Evolutionary conservation across 2,113 vertebrate species (phyloP).

Genomic region (Rattus norvegicus): DNA sequence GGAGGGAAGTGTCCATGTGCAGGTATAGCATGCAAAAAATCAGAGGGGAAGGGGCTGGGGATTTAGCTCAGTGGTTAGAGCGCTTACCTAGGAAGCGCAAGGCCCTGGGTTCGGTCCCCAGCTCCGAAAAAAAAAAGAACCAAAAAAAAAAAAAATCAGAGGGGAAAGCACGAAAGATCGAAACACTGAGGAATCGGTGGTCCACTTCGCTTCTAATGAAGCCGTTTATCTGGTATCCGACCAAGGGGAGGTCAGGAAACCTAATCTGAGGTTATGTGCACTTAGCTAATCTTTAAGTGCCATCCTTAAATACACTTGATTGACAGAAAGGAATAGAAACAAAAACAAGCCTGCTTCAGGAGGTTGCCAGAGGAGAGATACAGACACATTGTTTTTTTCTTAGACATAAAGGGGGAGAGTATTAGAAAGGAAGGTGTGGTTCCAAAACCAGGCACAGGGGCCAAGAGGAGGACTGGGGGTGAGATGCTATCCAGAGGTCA

Average conservation of each 20-base stretch:
- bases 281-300: neutral
- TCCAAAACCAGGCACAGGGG: neutral
- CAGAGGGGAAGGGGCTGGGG: too few species aligned
- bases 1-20: neutral
- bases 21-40: neutral
- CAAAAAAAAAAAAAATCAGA: neutral
- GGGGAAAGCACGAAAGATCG: neutral
- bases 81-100: too few species aligned
- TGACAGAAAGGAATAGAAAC: neutral
- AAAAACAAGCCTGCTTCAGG: neutral
- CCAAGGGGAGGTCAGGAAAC: neutral
- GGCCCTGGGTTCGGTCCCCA: too few species aligned
- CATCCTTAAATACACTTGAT: neutral
- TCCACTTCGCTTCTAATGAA: neutral
- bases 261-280: neutral
- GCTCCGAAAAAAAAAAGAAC: too few species aligned
- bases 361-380: neutral
- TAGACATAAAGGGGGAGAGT: neutral
- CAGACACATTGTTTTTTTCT: neutral
- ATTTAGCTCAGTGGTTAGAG: too few species aligned
- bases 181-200: neutral
- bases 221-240: neutral
- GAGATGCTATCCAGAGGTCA: neutral
- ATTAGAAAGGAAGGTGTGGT: neutral
- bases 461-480: neutral